phyloP scores from a whole-genome alignment of 1,140 invertebrate species.

The Neodiprion lecontei region DNA sequence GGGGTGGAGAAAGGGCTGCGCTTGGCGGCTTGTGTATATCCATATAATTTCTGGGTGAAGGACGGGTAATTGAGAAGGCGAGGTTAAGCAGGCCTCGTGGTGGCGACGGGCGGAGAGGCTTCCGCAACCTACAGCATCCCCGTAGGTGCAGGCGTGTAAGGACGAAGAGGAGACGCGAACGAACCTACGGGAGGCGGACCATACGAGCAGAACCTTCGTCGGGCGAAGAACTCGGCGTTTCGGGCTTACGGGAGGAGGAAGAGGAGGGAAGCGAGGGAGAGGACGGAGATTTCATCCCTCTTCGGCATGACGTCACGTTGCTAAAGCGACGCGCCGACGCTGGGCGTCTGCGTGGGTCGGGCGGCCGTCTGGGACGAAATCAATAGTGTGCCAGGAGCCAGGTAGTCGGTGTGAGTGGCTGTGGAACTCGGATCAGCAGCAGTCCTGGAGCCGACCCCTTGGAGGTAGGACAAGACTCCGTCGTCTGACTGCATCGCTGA shows the following conservation, averaged over 20 bases:
- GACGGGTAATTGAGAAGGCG: too few species aligned
- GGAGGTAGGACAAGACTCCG: conserved; percentile 46
- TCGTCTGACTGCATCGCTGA: conserved; percentile 37
- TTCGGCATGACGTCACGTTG: conserved; percentile 58
- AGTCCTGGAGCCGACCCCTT: conserved; percentile 59
- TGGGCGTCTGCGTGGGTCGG: conserved; percentile 57
- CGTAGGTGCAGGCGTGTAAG: too few species aligned
- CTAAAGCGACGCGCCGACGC: conserved; percentile 60
- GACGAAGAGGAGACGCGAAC: too few species aligned
- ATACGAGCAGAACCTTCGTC: too few species aligned
- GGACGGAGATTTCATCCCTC: background rate
- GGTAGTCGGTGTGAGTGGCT: conserved; percentile 53
- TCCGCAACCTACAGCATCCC: too few species aligned
- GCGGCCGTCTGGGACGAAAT: conserved; percentile 57
- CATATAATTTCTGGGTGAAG: too few species aligned
- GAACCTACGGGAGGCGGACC: too few species aligned
- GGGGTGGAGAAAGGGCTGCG: too few species aligned
- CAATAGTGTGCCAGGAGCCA: conserved; percentile 59
- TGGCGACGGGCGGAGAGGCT: too few species aligned
- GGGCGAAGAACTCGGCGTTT: too few species aligned
- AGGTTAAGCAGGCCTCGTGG: too few species aligned
- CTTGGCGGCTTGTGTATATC: too few species aligned
- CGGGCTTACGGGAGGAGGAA: background rate
- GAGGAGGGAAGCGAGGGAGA: background rate
- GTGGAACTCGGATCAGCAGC: conserved; percentile 52